These are phyloP conservation scores for Baryphthengus martii DNA, from an alignment of 2,113 vertebrate species.

Conservation along the genomic window DNA sequence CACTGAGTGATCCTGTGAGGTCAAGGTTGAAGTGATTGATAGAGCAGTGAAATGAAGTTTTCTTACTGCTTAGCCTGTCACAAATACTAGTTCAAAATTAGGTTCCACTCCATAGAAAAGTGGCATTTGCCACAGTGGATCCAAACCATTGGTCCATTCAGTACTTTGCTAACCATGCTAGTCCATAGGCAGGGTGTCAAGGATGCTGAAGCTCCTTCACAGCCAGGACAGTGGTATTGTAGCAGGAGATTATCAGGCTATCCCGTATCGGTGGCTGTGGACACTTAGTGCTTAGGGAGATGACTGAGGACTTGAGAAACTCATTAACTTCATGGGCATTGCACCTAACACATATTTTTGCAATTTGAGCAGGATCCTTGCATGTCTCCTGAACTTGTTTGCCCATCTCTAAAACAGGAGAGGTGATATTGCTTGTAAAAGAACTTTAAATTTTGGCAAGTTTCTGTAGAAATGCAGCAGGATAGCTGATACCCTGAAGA, in stretches of 20 bases:
- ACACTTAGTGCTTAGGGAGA: not conserved
- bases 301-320: not conserved
- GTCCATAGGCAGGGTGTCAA: not conserved
- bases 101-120: constrained; percentile 31
- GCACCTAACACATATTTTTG: not conserved
- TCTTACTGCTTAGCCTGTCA: constrained; percentile 51
- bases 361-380: not conserved
- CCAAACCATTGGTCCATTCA: not conserved
- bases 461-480: not conserved
- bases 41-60: constrained; percentile 61
- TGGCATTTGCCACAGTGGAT: not conserved
- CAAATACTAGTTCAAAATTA: constrained; percentile 38
- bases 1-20: constrained; percentile 14
- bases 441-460: not conserved
- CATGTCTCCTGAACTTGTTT: not conserved
- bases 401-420: not conserved
- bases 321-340: not conserved
- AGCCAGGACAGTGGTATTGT: not conserved
- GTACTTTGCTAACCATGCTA: not conserved
- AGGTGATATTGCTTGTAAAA: not conserved
- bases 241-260: not conserved
- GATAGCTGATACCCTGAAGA: not conserved
- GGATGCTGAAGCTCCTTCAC: not conserved
- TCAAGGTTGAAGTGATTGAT: constrained; percentile 63
- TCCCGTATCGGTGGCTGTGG: not conserved